Evolutionary conservation across 2,888 invertebrate genomes (phyloP).

Genomic region (Netelia melanura): DNA sequence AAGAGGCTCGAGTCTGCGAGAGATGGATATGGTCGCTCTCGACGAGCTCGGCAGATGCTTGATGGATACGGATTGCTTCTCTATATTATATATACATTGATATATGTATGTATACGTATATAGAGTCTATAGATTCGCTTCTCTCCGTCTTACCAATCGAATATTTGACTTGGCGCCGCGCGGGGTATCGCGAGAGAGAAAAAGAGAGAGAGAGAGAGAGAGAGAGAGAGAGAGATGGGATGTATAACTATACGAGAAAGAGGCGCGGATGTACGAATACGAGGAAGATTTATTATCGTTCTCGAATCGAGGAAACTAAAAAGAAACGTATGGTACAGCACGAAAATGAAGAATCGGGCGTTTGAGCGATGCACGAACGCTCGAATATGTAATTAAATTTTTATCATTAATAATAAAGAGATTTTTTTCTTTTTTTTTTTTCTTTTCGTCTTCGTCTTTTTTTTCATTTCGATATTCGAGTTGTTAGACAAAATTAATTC

Average conservation of each 20-base stretch:
- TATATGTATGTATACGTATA: slow-evolving; percentile 48
- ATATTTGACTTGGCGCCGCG: too few relatives aligned
- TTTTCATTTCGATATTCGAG: neutral
- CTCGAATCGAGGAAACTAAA: slow-evolving; percentile 35
- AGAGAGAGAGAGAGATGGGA: slow-evolving; percentile 63
- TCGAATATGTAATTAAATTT: neutral
- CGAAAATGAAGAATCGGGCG: slow-evolving; percentile 41
- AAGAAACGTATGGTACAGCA: slow-evolving; percentile 38
- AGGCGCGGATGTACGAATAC: slow-evolving; percentile 51
- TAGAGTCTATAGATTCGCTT: slow-evolving; percentile 47
- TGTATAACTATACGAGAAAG: slow-evolving; percentile 36
- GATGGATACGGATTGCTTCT: slow-evolving; percentile 77
- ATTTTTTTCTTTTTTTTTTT: neutral
- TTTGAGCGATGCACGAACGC: neutral
- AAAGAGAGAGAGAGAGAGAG: slow-evolving; percentile 44
- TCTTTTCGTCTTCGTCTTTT: neutral
- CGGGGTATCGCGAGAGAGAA: neutral
- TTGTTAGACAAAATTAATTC: too few relatives aligned
- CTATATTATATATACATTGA: slow-evolving; percentile 44
- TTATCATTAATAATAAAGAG: neutral
- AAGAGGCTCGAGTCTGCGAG: slow-evolving; percentile 64
- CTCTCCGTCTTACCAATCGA: slow-evolving; percentile 29
- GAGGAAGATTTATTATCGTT: slow-evolving; percentile 48
- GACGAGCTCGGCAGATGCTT: slow-evolving; percentile 80
- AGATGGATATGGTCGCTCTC: slow-evolving; percentile 82